Percentiles rank a stretch among this genome's conserved stretches.
Conservation (phyloP, 2,888 invertebrate species). For the Drosophila rellima region DNA sequence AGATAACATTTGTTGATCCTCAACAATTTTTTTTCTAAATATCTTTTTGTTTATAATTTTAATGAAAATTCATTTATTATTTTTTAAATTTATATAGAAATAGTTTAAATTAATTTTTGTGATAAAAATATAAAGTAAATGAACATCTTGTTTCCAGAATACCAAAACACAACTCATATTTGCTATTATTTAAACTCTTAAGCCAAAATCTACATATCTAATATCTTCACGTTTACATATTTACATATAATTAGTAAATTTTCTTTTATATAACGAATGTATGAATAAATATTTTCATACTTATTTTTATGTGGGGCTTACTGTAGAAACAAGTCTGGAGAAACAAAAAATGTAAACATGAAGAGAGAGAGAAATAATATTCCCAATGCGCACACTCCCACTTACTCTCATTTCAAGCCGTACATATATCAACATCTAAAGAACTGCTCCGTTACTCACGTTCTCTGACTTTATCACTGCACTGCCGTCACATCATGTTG, state of each 20-base stretch:
- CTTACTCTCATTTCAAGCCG: conserved; percentile 15
- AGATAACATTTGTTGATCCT: conserved; percentile 12
- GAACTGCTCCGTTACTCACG: conserved; percentile 4
- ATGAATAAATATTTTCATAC: no score
- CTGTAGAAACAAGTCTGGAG: conserved; percentile 45
- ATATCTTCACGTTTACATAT: no score
- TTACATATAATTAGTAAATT: no score
- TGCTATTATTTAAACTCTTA: no score
- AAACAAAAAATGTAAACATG: conserved; percentile 47
- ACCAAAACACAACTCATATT: no score
- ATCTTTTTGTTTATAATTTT: background rate
- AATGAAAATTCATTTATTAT: background rate
- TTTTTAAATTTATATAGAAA: background rate
- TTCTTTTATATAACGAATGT: no score
- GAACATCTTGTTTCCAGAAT: no score
- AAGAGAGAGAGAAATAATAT: conserved; percentile 34
- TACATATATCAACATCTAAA: background rate
- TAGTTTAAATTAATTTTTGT: no score
- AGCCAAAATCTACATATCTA: no score
- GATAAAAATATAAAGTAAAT: no score
- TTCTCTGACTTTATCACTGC: conserved; percentile 21
- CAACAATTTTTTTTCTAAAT: no score
- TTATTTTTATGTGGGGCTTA: conserved; percentile 13
- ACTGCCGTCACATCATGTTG: conserved; percentile 10
- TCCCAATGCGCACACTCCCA: conserved; percentile 43